A percentile compares a stretch with the other conserved stretches of the same genome.
Conservation (phyloP, 2,797 vertebrate genomes). For the Anolis apletophallus region DNA sequence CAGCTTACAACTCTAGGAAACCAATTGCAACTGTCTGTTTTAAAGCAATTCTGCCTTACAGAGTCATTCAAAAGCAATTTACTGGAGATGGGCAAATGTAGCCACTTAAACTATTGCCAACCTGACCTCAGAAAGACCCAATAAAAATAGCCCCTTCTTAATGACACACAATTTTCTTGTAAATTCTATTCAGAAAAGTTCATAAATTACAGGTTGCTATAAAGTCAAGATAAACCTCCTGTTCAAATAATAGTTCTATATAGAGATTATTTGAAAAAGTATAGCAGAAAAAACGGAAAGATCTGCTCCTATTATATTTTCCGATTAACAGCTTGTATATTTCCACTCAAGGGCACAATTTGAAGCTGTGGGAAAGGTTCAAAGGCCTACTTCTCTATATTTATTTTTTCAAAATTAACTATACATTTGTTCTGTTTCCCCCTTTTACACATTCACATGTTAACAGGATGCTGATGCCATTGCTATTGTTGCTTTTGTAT, state of each 20-base stretch:
- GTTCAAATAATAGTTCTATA: conserved; percentile 46
- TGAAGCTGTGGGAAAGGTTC: background rate
- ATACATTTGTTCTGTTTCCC: background rate
- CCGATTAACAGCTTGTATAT: conserved; percentile 47
- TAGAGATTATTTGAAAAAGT: conserved; percentile 42
- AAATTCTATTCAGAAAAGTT: conserved; percentile 60
- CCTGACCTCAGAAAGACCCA: conserved; percentile 41
- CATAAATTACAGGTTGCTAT: conserved; percentile 62
- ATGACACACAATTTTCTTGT: conserved; percentile 54
- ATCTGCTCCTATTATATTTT: conserved; percentile 22
- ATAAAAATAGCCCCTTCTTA: conserved; percentile 56
- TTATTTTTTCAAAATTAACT: too few relatives aligned
- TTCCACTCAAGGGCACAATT: conserved; percentile 13
- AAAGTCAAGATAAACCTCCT: conserved; percentile 28
- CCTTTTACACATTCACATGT: background rate
- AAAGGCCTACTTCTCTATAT: background rate
- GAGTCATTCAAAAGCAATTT: conserved; percentile 60
- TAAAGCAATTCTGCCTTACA: conserved; percentile 53
- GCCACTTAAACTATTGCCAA: conserved; percentile 35
- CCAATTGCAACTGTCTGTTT: conserved; percentile 16
- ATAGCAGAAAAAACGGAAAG: conserved; percentile 29
- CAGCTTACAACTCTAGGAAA: conserved; percentile 25
- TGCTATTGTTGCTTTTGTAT: too few relatives aligned
- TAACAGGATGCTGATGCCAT: background rate
- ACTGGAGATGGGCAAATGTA: conserved; percentile 37